Conservation (phyloP, 2,888 invertebrate species). For the Entomobrya multifasciata region DNA sequence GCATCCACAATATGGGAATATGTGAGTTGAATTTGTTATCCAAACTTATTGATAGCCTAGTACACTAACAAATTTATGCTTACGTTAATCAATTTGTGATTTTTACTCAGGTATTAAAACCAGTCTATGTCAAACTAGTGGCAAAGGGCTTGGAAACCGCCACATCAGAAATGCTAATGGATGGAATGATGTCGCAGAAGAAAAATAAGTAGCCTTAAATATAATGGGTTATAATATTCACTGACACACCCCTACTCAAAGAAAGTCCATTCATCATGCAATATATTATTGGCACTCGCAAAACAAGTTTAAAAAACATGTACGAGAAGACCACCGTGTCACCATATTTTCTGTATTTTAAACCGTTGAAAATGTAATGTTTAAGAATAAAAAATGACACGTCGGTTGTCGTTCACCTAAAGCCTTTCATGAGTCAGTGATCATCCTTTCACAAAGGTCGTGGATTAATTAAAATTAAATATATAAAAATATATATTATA, state of each 20-base stretch:
- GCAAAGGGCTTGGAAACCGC: conserved; percentile 77
- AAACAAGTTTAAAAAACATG: background rate
- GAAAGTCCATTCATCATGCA: conserved; percentile 54
- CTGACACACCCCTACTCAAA: conserved; percentile 49
- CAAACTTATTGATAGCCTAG: too few species aligned
- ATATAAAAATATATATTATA: conserved; percentile 11
- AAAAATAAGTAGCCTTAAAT: conserved; percentile 55
- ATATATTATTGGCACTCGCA: background rate
- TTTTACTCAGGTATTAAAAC: conserved; percentile 73
- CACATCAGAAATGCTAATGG: conserved; percentile 70
- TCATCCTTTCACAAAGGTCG: conserved; percentile 57
- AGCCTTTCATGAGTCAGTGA: conserved; percentile 70
- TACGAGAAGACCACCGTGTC: conserved; percentile 56
- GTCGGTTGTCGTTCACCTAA: conserved; percentile 69
- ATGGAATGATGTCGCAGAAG: conserved; percentile 70
- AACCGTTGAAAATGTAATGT: conserved; percentile 25
- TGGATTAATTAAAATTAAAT: conserved; percentile 45
- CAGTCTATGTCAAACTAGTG: conserved; percentile 74
- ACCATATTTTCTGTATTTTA: conserved; percentile 65
- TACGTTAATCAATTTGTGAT: too few species aligned
- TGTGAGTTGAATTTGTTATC: conserved; percentile 84
- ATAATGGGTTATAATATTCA: conserved; percentile 41
- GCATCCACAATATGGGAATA: conserved; percentile 95
- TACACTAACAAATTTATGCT: too few species aligned
- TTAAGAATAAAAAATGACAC: conserved; percentile 58